A percentile compares a stretch with the other conserved stretches of the same genome.
Evolutionary conservation across 2,888 invertebrate genomes (phyloP).

Genomic region (Autographa gamma): DNA sequence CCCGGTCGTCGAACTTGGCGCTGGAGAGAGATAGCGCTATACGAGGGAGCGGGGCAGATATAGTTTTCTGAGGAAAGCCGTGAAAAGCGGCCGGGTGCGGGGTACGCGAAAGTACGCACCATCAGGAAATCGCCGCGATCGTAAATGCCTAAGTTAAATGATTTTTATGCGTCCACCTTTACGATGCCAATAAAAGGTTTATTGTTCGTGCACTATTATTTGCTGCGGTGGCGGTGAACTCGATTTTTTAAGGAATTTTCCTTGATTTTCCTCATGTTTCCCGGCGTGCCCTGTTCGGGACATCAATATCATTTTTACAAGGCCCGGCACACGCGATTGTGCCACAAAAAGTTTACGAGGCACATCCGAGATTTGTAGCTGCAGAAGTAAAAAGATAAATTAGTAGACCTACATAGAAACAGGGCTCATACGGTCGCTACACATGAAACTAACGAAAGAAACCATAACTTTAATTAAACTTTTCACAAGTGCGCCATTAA

Average conservation of each 20-base stretch:
- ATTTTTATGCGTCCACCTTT: conserved; percentile 82
- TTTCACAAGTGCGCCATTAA: neutral
- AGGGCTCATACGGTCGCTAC: neutral
- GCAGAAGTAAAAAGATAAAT: neutral
- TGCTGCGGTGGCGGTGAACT: conserved; percentile 59
- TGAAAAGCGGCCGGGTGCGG: conserved; percentile 76
- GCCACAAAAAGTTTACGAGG: conserved; percentile 12
- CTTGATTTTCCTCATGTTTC: conserved; percentile 30
- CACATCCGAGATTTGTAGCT: neutral
- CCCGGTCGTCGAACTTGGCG: conserved; percentile 85
- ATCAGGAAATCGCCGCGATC: conserved; percentile 81
- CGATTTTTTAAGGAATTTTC: conserved; percentile 63
- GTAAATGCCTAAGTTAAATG: conserved; percentile 75
- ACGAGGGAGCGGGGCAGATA: conserved; percentile 70
- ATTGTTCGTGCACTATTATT: conserved; percentile 69
- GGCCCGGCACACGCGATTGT: conserved; percentile 15
- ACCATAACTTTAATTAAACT: neutral
- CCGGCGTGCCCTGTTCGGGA: conserved; percentile 24
- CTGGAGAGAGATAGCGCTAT: conserved; percentile 66
- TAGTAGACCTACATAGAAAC: neutral
- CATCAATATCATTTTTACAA: conserved; percentile 36
- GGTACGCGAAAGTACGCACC: conserved; percentile 80
- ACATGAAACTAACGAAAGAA: neutral
- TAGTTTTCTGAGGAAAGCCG: conserved; percentile 81
- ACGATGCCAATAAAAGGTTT: conserved; percentile 77